phyloP scores from a whole-genome alignment of 2,888 invertebrate species.

The Torymus auratus region DNA sequence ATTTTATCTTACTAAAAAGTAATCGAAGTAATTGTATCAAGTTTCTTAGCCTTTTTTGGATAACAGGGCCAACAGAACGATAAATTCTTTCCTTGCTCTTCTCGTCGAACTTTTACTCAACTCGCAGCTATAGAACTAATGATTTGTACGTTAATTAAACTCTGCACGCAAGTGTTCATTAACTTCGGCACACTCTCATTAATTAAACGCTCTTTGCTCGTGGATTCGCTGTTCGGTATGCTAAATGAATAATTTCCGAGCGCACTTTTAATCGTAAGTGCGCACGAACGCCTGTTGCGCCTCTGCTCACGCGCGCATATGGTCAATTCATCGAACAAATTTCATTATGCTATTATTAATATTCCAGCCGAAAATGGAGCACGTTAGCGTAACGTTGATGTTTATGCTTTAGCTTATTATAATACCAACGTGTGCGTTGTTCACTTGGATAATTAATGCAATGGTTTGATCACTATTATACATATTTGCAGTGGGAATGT shows the following conservation, averaged over 20 bases:
- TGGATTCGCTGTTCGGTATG: neutral
- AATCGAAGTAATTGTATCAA: too few relatives aligned
- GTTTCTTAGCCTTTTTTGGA: too few relatives aligned
- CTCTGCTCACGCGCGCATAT: neutral
- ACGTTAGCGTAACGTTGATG: too few relatives aligned
- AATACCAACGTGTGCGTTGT: too few relatives aligned
- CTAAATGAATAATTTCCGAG: constrained; percentile 40
- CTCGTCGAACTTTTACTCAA: too few relatives aligned
- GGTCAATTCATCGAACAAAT: constrained; percentile 38
- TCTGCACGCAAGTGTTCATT: constrained; percentile 8
- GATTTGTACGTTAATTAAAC: constrained; percentile 29
- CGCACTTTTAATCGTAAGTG: constrained; percentile 19
- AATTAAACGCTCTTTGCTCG: constrained; percentile 32
- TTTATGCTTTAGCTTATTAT: too few relatives aligned
- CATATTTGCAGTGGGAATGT: too few relatives aligned
- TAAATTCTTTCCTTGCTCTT: too few relatives aligned
- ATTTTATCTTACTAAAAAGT: too few relatives aligned
- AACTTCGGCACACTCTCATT: constrained; percentile 16
- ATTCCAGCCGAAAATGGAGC: neutral
- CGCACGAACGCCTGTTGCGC: neutral
- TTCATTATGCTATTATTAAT: constrained; percentile 20
- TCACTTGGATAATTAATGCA: too few relatives aligned
- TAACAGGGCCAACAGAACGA: too few relatives aligned
- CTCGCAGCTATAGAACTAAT: neutral
- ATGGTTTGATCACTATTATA: too few relatives aligned